Conservation (phyloP, 2,797 vertebrate genomes). For the Danio albolineatus region DNA sequence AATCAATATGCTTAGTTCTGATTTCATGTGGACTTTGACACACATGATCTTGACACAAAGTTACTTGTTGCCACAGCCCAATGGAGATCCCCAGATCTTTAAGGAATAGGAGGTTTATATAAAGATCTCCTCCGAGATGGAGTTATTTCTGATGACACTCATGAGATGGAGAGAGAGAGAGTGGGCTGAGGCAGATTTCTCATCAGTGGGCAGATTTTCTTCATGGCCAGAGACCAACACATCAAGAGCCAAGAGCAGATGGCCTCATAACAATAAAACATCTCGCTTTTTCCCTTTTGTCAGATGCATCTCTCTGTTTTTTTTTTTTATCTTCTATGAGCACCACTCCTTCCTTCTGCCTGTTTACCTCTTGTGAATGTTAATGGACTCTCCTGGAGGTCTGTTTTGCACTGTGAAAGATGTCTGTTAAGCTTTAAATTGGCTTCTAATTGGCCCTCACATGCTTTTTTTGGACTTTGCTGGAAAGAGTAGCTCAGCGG, state of each 20-base stretch:
- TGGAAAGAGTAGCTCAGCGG: slow-evolving; percentile 10
- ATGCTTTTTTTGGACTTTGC: not conserved
- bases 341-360: not conserved
- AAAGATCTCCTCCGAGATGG: not conserved
- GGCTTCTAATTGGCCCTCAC: not conserved
- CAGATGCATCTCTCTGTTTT: not conserved
- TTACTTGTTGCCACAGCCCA: too few species aligned
- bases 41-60: too few species aligned
- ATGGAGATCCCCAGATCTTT: too few species aligned
- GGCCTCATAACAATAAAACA: slow-evolving; percentile 52
- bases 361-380: slow-evolving; percentile 7
- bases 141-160: too few species aligned
- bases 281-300: slow-evolving; percentile 24
- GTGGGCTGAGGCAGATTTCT: slow-evolving; percentile 35
- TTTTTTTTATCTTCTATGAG: slow-evolving; percentile 1
- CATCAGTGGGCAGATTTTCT: slow-evolving; percentile 56
- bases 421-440: not conserved
- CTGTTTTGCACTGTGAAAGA: not conserved
- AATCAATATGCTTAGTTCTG: too few species aligned
- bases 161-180: not conserved
- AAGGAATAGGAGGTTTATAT: too few species aligned
- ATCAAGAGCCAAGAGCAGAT: slow-evolving; percentile 59
- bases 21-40: too few species aligned
- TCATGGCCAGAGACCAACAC: slow-evolving; percentile 51
- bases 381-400: slow-evolving; percentile 5